A percentile compares a stretch with the other conserved stretches of the same genome.
Conservation (phyloP, 2,888 invertebrate genomes). For the Hyposoter didymator region DNA sequence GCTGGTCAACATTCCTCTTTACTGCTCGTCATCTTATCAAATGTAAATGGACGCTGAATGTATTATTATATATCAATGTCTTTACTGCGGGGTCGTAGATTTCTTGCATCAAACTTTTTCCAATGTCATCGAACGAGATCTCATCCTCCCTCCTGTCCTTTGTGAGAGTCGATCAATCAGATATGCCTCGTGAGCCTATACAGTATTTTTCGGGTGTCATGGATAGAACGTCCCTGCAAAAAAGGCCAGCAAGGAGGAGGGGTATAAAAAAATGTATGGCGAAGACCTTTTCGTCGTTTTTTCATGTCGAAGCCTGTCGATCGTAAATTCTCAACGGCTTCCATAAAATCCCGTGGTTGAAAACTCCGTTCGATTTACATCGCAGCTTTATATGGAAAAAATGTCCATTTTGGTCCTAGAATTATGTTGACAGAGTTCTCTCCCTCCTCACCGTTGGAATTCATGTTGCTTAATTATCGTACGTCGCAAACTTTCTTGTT, state of each 20-base stretch:
- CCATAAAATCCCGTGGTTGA: background rate
- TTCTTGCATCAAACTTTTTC: constrained; percentile 5
- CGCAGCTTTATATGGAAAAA: background rate
- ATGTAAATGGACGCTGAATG: background rate
- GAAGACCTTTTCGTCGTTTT: constrained; percentile 2
- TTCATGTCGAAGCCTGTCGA: background rate
- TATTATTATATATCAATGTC: background rate
- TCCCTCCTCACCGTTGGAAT: background rate
- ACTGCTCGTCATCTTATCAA: background rate
- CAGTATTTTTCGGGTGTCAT: background rate
- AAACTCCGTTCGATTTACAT: background rate
- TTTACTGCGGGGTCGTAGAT: background rate
- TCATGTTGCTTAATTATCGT: background rate
- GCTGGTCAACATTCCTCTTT: background rate
- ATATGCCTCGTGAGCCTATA: background rate
- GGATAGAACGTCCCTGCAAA: background rate
- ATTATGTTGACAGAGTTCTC: background rate
- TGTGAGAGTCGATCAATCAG: constrained; percentile 23
- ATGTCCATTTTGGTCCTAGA: background rate
- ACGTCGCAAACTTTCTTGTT: background rate
- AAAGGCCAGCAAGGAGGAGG: background rate
- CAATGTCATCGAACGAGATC: background rate
- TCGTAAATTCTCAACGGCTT: constrained; percentile 8
- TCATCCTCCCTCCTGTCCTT: background rate
- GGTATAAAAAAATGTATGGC: constrained; percentile 3